phyloP scores from a whole-genome alignment of 1,140 invertebrate species.

The Lucilia cuprina region DNA sequence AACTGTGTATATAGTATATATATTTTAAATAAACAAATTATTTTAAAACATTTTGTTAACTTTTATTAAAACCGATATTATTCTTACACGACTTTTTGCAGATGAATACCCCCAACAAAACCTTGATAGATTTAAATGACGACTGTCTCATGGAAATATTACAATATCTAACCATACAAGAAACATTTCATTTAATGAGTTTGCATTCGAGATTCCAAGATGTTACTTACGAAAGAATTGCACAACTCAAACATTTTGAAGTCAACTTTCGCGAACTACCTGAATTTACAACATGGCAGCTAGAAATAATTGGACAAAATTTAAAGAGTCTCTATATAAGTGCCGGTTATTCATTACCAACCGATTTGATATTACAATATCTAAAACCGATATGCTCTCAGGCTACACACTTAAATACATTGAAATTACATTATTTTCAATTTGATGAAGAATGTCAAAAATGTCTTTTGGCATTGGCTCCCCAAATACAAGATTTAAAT shows the following conservation, averaged over 20 bases:
- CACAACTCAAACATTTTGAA: slow-evolving; percentile 22
- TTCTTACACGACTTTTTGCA: neutral
- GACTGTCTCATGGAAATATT: slow-evolving; percentile 37
- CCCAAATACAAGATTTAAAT: slow-evolving; percentile 20
- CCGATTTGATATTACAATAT: slow-evolving; percentile 12
- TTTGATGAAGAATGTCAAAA: slow-evolving; percentile 23
- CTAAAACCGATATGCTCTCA: slow-evolving; percentile 23
- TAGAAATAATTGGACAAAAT: slow-evolving; percentile 31
- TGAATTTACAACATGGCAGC: slow-evolving; percentile 13
- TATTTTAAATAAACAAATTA: too few species aligned
- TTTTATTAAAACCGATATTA: neutral
- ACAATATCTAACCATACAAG: slow-evolving; percentile 26
- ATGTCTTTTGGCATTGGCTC: neutral
- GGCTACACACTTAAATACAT: neutral
- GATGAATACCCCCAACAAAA: neutral
- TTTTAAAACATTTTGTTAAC: too few species aligned
- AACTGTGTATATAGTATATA: too few species aligned
- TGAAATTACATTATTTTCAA: slow-evolving; percentile 32
- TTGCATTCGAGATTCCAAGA: neutral
- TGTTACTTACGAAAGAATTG: slow-evolving; percentile 21
- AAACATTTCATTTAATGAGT: slow-evolving; percentile 16
- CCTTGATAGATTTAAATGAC: slow-evolving; percentile 35
- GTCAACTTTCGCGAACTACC: slow-evolving; percentile 24
- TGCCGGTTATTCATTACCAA: slow-evolving; percentile 29
- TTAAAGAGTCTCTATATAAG: neutral